phyloP scores from a whole-genome alignment of 2,113 vertebrate species.

The Sigmodon hispidus region DNA sequence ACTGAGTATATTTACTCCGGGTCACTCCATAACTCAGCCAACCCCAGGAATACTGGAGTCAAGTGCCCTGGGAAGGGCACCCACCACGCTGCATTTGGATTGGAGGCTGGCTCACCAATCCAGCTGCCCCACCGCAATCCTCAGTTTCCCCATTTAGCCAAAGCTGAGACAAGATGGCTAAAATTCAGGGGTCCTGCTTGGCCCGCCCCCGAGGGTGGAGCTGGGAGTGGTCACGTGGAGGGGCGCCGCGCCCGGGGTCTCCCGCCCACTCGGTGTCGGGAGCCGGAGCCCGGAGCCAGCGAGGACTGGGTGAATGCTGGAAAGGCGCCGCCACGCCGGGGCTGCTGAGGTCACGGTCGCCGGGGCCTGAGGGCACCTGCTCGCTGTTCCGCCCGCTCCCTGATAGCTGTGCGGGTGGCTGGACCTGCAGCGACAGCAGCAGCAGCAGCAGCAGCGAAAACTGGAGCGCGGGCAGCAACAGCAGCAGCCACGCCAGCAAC shows the following conservation, averaged over 20 bases:
- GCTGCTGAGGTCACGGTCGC: slow-evolving; percentile 62
- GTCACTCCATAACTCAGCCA: background rate
- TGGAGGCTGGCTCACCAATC: background rate
- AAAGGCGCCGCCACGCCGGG: background rate
- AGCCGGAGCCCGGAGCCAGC: background rate
- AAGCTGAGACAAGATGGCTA: fast-evolving
- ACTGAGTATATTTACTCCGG: background rate
- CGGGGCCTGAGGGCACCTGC: slow-evolving; percentile 35
- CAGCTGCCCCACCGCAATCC: background rate
- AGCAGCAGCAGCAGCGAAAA: slow-evolving; percentile 12
- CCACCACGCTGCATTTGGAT: background rate
- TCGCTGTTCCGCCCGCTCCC: background rate
- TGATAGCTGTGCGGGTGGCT: background rate
- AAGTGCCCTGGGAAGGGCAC: fast-evolving
- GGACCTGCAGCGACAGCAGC: background rate
- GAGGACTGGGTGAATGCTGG: background rate
- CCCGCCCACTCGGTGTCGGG: background rate
- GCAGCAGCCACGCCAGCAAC: slow-evolving; percentile 52
- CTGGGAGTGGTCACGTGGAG: slow-evolving; percentile 57
- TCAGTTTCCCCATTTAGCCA: background rate
- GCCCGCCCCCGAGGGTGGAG: slow-evolving; percentile 48
- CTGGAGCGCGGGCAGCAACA: slow-evolving; percentile 51
- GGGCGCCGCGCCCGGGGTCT: background rate
- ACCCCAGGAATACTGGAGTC: background rate
- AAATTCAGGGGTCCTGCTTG: fast-evolving